A percentile compares a stretch with the other conserved stretches of the same genome.
These are phyloP conservation scores for Drosophila anomelani DNA, from an alignment of 2,888 invertebrate genomes.

Conservation along the genomic window DNA sequence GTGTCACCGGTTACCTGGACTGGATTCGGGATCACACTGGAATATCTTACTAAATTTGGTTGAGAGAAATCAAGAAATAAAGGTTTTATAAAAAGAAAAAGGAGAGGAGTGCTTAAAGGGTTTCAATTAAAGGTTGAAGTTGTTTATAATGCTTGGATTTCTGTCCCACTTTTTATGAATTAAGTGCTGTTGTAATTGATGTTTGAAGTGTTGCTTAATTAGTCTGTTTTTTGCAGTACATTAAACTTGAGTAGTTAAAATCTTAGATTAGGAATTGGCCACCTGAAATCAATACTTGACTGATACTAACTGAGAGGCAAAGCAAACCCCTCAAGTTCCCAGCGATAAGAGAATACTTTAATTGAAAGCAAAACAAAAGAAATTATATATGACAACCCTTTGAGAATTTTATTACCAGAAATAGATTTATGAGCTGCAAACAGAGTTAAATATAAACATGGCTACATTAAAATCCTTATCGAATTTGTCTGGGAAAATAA, in stretches of 20 bases:
- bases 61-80: not conserved
- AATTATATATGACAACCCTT: not conserved
- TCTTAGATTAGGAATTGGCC: not conserved
- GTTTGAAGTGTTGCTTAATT: not conserved
- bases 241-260: not conserved
- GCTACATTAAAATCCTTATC: not conserved
- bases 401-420: not conserved
- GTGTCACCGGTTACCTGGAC: conserved; percentile 50
- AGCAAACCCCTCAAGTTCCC: not conserved
- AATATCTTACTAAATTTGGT: conserved; percentile 13
- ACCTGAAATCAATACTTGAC: not conserved
- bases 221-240: not conserved
- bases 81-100: not conserved
- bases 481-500: not conserved
- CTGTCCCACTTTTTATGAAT: not conserved
- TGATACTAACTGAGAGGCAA: not conserved
- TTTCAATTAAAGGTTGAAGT: too few relatives aligned
- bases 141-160: not conserved
- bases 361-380: not conserved
- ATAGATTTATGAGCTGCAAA: not conserved
- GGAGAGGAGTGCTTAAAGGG: not conserved
- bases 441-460: not conserved
- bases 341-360: not conserved
- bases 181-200: not conserved
- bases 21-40: conserved; percentile 41